These are phyloP conservation scores for Dasypolia templi DNA, from an alignment of 2,888 invertebrate species.

Conservation along the genomic window DNA sequence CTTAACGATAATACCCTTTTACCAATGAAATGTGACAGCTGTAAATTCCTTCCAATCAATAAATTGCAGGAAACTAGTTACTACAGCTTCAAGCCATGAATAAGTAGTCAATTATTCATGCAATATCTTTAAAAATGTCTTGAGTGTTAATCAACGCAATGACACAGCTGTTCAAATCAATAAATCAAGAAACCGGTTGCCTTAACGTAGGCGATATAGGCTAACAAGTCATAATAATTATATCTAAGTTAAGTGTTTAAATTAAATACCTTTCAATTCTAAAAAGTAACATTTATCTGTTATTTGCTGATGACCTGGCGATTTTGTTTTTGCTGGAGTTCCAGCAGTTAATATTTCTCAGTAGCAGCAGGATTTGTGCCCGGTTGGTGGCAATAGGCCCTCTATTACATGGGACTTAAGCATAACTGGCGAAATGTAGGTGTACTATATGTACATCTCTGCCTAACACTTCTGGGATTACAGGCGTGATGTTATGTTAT, in stretches of 20 bases:
- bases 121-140: constrained; percentile 34
- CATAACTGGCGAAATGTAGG: too few species aligned
- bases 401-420: too few species aligned
- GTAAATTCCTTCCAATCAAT: constrained; percentile 19
- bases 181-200: constrained; percentile 40
- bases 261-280: not conserved
- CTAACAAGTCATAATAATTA: not conserved
- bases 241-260: not conserved
- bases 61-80: constrained; percentile 11
- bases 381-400: too few species aligned
- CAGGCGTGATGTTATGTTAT: too few species aligned
- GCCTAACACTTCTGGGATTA: too few species aligned
- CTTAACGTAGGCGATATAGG: not conserved
- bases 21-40: not conserved
- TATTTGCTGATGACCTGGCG: not conserved
- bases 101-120: constrained; percentile 20
- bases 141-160: constrained; percentile 15
- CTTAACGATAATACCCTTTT: not conserved
- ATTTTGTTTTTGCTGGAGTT: not conserved
- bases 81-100: not conserved
- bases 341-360: too few species aligned
- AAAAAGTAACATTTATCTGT: not conserved
- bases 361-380: too few species aligned
- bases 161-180: not conserved
- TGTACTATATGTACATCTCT: too few species aligned